Evolutionary conservation across 2,888 invertebrate species (phyloP), one percentile per base, ranked within the genome.

Genomic region (Phania funesta): DNA sequence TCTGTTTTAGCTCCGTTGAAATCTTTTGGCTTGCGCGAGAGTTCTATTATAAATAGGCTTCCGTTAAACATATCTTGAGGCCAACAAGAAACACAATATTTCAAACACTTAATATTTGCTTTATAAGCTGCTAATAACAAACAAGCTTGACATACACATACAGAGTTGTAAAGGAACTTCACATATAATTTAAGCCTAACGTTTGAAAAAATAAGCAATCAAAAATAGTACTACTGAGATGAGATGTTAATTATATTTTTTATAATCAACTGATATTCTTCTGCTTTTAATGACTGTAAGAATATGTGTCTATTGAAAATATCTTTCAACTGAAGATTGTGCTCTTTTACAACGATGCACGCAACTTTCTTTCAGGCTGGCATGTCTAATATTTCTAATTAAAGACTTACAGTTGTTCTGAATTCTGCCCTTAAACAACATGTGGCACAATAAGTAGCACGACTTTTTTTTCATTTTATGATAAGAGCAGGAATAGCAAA

Each of bases 21-120:
- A 1, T 20, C 7, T 50, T 0, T 46, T 20, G 22, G 4, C 41
- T 9, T 38, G 24, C 44, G 9, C 62, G 16, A 2, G n/a, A 48
- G 48, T 50, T 52, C 60, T 50, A 20, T 62, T 52, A 11, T n/a
- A 48, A 52, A 16, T 60, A 67, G 22, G 20, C 18, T 65, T 56
- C 29, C 26, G 16, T 41, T 68, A 41, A 32, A 35, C 18, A 48
- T 64, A 35, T 13, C 73, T 50, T 16, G 9, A 67, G 67, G 64
- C 56, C 52, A 70, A 44, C 64, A 74, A 70, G 74, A 65, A 82
- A 70, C 68, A 74, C 38, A 82, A 82, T 78, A 74, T 78, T 58
- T 11, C 52, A 82, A 74, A 78, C 78, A 82, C 68, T 77, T 78
- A 52, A 64, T 67, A 74, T 56, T 78, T 78, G 62, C 73, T 64